phyloP scores from a whole-genome alignment of 2,797 vertebrate genomes.

The Malurus splendens region DNA sequence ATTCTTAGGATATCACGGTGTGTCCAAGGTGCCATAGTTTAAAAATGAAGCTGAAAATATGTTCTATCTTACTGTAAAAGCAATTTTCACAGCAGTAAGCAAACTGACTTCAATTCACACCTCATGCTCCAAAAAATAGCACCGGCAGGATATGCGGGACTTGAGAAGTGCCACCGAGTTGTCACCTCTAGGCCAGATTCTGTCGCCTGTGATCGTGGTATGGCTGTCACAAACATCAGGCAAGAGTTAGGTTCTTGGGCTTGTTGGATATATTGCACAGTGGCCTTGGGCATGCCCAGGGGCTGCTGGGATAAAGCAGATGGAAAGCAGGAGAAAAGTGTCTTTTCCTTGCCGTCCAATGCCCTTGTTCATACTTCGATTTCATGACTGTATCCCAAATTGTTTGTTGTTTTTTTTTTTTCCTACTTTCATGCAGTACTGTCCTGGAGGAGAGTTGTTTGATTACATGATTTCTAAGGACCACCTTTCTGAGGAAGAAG shows the following conservation, averaged over 20 bases:
- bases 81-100: accelerated
- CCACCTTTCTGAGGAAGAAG: constrained; percentile 88
- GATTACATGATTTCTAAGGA: constrained; percentile 94
- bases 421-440: constrained; percentile 76
- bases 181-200: not conserved
- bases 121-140: not conserved
- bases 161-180: accelerated
- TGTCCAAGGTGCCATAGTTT: not conserved
- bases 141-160: accelerated
- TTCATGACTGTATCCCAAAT: not conserved
- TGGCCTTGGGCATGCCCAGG: accelerated
- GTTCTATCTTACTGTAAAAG: not conserved
- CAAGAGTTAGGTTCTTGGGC: accelerated
- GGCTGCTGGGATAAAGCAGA: not conserved
- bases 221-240: accelerated
- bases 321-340: not conserved
- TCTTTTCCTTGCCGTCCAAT: not conserved
- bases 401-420: not conserved
- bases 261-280: not conserved
- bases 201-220: accelerated
- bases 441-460: constrained; percentile 92
- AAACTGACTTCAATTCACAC: not conserved
- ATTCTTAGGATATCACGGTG: not conserved
- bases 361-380: not conserved
- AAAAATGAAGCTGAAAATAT: not conserved